phyloP scores from a whole-genome alignment of 2,888 invertebrate species.

The Drosophila longiperda region DNA sequence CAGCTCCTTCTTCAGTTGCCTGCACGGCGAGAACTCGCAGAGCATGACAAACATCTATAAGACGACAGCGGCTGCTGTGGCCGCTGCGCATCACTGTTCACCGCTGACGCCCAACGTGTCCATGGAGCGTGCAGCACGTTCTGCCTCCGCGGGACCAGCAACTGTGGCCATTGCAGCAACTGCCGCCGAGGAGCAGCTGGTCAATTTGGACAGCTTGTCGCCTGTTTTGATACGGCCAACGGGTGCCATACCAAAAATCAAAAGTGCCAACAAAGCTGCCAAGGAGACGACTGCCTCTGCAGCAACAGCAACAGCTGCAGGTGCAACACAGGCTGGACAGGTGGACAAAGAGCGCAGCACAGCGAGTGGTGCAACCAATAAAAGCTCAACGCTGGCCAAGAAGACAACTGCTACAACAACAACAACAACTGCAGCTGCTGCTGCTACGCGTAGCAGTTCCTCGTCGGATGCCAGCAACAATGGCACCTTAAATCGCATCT shows the following conservation, averaged over 20 bases:
- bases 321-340: conserved; percentile 30
- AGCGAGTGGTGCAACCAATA: conserved; percentile 42
- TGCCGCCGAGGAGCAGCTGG: conserved; percentile 45
- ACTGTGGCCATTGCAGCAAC: conserved; percentile 32
- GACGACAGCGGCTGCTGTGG: conserved; percentile 65
- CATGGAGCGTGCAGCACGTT: conserved; percentile 79
- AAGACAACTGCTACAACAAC: conserved; percentile 65
- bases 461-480: conserved; percentile 70
- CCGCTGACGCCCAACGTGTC: conserved; percentile 69
- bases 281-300: conserved; percentile 53
- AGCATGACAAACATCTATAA: conserved; percentile 85
- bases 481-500: conserved; percentile 85
- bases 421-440: conserved; percentile 37
- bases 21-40: conserved; percentile 85
- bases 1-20: conserved; percentile 85
- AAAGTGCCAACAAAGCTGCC: conserved; percentile 58
- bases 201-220: conserved; percentile 28
- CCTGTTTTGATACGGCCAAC: conserved; percentile 56
- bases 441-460: conserved; percentile 59
- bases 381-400: conserved; percentile 62
- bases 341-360: conserved; percentile 25
- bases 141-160: conserved; percentile 78
- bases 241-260: conserved; percentile 83
- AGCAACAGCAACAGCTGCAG: conserved; percentile 13
- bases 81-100: conserved; percentile 54